Conservation (phyloP, 1,140 invertebrate genomes). For the Rhagoletis zephyria region DNA sequence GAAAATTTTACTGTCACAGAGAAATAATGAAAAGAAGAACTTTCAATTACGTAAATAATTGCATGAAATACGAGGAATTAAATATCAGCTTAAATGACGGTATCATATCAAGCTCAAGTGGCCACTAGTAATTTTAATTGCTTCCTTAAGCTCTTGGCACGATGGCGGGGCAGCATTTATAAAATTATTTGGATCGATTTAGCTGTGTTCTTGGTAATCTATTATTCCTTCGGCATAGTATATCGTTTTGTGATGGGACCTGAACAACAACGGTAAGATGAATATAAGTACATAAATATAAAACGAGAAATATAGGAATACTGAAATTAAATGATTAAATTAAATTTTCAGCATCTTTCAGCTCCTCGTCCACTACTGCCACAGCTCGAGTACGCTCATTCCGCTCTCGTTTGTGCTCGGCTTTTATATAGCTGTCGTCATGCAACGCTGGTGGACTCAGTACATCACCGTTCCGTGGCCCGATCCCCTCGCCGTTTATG, state of each 20-base stretch:
- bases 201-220: conserved; percentile 85
- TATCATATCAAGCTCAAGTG: conserved; percentile 19
- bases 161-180: conserved; percentile 95
- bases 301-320: too few species aligned
- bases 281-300: too few species aligned
- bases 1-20: too few species aligned
- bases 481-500: conserved; percentile 87
- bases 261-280: conserved; percentile 81
- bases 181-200: conserved; percentile 96
- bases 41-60: too few species aligned
- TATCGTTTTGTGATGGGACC: conserved; percentile 86
- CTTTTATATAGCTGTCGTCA: conserved; percentile 93
- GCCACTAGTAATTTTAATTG: conserved; percentile 33
- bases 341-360: conserved; percentile 80
- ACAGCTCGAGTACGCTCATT: conserved; percentile 84
- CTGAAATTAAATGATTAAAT: too few species aligned
- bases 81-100: neutral
- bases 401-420: conserved; percentile 90
- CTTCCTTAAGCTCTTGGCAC: conserved; percentile 72
- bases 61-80: too few species aligned
- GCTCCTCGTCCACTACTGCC: conserved; percentile 84
- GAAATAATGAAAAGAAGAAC: too few species aligned
- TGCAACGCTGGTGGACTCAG: conserved; percentile 94
- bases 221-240: conserved; percentile 87
- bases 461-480: conserved; percentile 85